phyloP scores from a whole-genome alignment of 2,888 invertebrate species.

The Amblyjoppa proteus region DNA sequence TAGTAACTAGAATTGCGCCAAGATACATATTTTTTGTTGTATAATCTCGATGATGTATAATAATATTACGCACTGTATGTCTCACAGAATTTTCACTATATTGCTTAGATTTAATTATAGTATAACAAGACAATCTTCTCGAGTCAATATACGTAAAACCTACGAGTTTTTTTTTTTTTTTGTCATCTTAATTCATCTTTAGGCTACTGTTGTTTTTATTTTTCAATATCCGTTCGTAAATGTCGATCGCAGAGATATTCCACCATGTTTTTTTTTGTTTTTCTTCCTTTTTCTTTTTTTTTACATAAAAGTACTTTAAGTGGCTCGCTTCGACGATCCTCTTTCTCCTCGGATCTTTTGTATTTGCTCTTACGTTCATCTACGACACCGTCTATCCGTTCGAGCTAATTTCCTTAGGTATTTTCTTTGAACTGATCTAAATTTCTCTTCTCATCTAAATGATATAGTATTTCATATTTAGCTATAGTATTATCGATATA shows the following conservation, averaged over 20 bases:
- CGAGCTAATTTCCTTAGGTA: slow-evolving; percentile 56
- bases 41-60: slow-evolving; percentile 40
- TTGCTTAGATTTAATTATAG: slow-evolving; percentile 55
- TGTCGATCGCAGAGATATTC: slow-evolving; percentile 32
- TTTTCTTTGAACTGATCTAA: slow-evolving; percentile 44
- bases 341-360: background rate
- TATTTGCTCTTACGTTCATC: slow-evolving; percentile 16
- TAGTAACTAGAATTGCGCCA: slow-evolving; percentile 51
- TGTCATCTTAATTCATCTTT: slow-evolving; percentile 66
- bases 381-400: slow-evolving; percentile 27
- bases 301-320: slow-evolving; percentile 41
- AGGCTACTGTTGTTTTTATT: slow-evolving; percentile 58
- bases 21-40: slow-evolving; percentile 42
- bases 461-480: slow-evolving; percentile 55
- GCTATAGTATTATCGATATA: slow-evolving; percentile 76
- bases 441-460: slow-evolving; percentile 38
- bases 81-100: slow-evolving; percentile 45
- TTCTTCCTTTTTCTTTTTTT: slow-evolving; percentile 41
- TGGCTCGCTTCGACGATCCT: background rate
- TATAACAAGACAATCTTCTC: slow-evolving; percentile 62
- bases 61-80: slow-evolving; percentile 51
- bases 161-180: slow-evolving; percentile 20
- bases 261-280: slow-evolving; percentile 41
- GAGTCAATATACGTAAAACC: slow-evolving; percentile 54
- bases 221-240: slow-evolving; percentile 39